Base-by-base conservation (phyloP, 2,113 vertebrate genomes). In the Benthochromis sp. region DNA sequence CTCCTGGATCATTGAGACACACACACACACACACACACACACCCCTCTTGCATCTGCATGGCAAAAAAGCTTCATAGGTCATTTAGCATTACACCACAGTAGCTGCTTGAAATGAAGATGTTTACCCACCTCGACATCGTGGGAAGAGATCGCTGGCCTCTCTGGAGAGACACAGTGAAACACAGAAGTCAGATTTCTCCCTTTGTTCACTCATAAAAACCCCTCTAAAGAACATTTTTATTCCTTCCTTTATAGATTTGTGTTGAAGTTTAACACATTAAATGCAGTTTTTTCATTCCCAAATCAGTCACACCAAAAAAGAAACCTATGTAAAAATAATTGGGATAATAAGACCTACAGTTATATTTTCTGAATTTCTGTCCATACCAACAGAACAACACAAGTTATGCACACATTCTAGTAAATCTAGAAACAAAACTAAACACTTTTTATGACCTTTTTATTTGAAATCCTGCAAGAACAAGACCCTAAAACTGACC, bases 71-170 rank as follows among this genome's bases (percentile, higher is more conserved):
- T 69, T 38, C 10, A 40, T 13, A 45, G 38, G 36, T 27, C 9
- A 9, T 17, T 76, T n/a, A 17, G 10, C 6, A 4, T 21, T 9
- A 43, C 2, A 21, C 45, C 7, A 55, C 9, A 59, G 19, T 4
- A 50, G 8, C 2, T 45, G 34, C 21, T 17, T 13, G 11, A 34
- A 29, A 52, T 5, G n/a, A 63, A 84, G 1, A 29, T 1, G 1
- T 50, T 45, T 4, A 82, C 94, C 94, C 96, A 99, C 99, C 97
- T 98, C 91, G 97, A 97, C 94, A 97, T 96, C 29, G 97, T 96
- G 55, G 98, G 98, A 71, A 99, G 97, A 8, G 97, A 92, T 89
- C 98, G 96, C 40, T 97, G 98, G 0, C 96, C 97, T 43, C 95
- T 96, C 98, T 99, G 61, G 50, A 93, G 29, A 93, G 2, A 92